Base-by-base conservation (phyloP, 2,888 invertebrate genomes). In the Dicyrtoma fusca region DNA sequence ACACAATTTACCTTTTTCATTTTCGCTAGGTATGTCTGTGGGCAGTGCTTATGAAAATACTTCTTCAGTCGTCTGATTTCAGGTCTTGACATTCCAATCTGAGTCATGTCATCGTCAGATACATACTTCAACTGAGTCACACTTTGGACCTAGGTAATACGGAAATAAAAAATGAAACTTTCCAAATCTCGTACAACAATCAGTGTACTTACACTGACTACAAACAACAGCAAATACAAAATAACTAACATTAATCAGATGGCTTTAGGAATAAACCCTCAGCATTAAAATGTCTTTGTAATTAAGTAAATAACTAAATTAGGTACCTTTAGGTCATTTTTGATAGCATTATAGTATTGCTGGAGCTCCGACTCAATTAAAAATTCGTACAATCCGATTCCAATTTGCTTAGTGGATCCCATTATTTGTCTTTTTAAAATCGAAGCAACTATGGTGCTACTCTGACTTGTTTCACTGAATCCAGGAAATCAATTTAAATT, bases 31-130 rank as follows among this genome's bases (percentile, higher is more conserved):
- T 96, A 95, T 79, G 94, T 94, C 83, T 95, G 94, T 0, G 96
- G 95, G 83, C 91, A 95, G 84, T 95, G 92, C 84, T 94, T 95
- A 76, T 94, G 91, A 83, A 94, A 97, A 83, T 91, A 94, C 85
- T 97, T 97, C 82, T 94, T 92, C 78, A 97, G 88, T 72, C 97
- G 88, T 74, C 97, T 88, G 86, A 96, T 94, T 86, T 99, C 98
- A 26, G 97, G 97, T 82, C 92, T 92, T 17, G 95, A 93, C 87
- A 97, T 90, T 17, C 97, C 97, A 82, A 99, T 91, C 80, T 92
- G 92, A 69, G 88, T 87, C 75, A 98, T 86, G 84, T 99, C 98
- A 81, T 95, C 93, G 82, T 94, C 94, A 49, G 92, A 91, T 62
- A 97, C 96, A 87, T 94, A 97, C 85, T 97, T 97, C 10, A 53